Percentiles rank a stretch among this genome's conserved stretches.
These are phyloP conservation scores for Dufourea novaeangliae DNA, from an alignment of 1,140 invertebrate species.

Conservation along the genomic window DNA sequence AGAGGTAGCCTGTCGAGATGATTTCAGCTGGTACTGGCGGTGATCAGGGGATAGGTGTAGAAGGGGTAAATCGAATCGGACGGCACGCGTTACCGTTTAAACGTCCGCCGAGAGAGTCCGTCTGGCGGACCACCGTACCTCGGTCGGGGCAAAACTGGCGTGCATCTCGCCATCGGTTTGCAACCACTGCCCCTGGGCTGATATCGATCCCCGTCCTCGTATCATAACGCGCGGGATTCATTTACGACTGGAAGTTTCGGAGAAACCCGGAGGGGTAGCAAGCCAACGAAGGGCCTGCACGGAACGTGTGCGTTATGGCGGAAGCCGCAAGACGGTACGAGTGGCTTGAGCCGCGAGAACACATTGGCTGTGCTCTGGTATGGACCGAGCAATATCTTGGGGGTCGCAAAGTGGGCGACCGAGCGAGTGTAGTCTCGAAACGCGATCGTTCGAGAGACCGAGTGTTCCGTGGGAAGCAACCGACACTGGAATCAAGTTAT, in stretches of 20 bases:
- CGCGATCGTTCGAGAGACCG: constrained; percentile 56
- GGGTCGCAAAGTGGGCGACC: constrained; percentile 17
- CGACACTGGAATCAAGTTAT: constrained; percentile 75
- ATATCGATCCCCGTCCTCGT: constrained; percentile 16
- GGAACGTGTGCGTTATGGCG: constrained; percentile 43
- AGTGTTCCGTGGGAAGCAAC: constrained; percentile 44
- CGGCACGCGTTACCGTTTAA: constrained; percentile 43
- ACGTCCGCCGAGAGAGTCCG: neutral
- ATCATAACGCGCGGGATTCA: constrained; percentile 12
- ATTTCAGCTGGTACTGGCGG: constrained; percentile 71
- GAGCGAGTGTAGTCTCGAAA: constrained; percentile 43
- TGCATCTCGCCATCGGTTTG: neutral
- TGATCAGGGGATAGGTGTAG: too few relatives aligned
- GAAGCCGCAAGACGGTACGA: constrained; percentile 32
- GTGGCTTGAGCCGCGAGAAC: constrained; percentile 24
- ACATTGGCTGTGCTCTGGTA: constrained; percentile 54
- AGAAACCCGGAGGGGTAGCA: constrained; percentile 16
- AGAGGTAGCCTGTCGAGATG: constrained; percentile 70
- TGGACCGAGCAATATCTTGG: constrained; percentile 44
- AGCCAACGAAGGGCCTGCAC: neutral
- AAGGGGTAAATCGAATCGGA: constrained; percentile 72
- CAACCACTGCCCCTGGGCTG: too few relatives aligned
- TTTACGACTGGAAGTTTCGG: constrained; percentile 27
- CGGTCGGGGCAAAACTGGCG: neutral
- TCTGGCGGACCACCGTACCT: neutral